phyloP scores from a whole-genome alignment of 2,888 invertebrate species.

The Cheilosia variabilis region DNA sequence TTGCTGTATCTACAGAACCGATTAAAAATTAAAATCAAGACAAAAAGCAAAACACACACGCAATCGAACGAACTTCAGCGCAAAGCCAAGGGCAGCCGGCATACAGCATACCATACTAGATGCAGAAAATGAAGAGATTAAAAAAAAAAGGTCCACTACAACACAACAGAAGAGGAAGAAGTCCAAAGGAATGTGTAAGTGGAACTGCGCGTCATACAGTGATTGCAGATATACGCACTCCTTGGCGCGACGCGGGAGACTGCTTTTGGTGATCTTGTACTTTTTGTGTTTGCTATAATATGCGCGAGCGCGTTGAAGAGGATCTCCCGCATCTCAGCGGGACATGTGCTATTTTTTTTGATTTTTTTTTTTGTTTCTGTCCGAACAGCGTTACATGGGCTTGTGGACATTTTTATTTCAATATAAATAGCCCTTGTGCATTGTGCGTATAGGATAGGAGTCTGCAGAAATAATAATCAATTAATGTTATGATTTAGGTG shows the following conservation, averaged over 20 bases:
- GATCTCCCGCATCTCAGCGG: conserved; percentile 59
- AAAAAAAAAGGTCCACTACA: conserved; percentile 8
- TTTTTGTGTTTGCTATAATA: conserved; percentile 3
- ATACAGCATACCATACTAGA: conserved; percentile 17
- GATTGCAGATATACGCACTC: conserved; percentile 23
- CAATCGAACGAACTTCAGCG: conserved; percentile 59
- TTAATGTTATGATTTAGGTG: conserved; percentile 46
- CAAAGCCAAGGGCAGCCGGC: conserved; percentile 62
- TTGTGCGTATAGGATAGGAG: background rate
- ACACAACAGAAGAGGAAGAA: conserved; percentile 5
- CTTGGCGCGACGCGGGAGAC: conserved; percentile 46
- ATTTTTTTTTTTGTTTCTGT: conserved; percentile 2
- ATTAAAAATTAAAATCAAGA: conserved; percentile 71
- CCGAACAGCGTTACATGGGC: conserved; percentile 16
- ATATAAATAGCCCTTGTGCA: conserved; percentile 48
- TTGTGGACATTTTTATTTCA: conserved; percentile 60
- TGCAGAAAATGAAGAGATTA: conserved; percentile 55
- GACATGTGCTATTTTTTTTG: conserved; percentile 22
- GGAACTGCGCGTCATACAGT: conserved; percentile 39
- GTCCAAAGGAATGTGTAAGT: conserved; percentile 40
- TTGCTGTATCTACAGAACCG: conserved; percentile 54
- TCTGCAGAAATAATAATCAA: conserved; percentile 46
- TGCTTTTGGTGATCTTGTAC: conserved; percentile 59
- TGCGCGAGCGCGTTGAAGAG: conserved; percentile 19
- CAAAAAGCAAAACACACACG: background rate